phyloP scores from a whole-genome alignment of 2,888 invertebrate genomes.

The Amorpha juglandis region DNA sequence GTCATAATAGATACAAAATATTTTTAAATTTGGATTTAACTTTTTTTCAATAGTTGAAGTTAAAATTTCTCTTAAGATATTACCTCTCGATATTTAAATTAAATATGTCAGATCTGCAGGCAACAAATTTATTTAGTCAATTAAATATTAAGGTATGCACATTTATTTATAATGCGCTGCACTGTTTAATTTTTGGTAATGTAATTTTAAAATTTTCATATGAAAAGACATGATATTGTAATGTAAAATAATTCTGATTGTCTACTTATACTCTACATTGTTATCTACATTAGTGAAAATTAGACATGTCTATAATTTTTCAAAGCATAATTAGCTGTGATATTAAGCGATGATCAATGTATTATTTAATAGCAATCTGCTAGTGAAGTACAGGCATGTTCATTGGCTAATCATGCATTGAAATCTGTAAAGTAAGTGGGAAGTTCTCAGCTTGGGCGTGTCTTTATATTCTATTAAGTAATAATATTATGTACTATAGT shows the following conservation, averaged over 20 bases:
- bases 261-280: slow-evolving; percentile 84
- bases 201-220: slow-evolving; percentile 83
- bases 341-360: slow-evolving; percentile 83
- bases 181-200: slow-evolving; percentile 84
- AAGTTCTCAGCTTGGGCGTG: slow-evolving; percentile 82
- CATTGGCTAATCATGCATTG: slow-evolving; percentile 85
- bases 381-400: slow-evolving; percentile 81
- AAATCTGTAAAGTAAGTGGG: slow-evolving; percentile 80
- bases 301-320: slow-evolving; percentile 84
- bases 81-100: slow-evolving; percentile 83
- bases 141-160: slow-evolving; percentile 85
- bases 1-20: slow-evolving; percentile 80
- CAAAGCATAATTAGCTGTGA: slow-evolving; percentile 85
- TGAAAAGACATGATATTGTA: slow-evolving; percentile 85
- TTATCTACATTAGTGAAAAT: slow-evolving; percentile 84
- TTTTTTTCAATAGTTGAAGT: slow-evolving; percentile 84
- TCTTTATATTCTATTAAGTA: slow-evolving; percentile 83
- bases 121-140: slow-evolving; percentile 86
- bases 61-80: slow-evolving; percentile 84
- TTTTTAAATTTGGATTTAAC: slow-evolving; percentile 82
- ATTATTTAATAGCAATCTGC: slow-evolving; percentile 82
- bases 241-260: slow-evolving; percentile 84
- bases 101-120: slow-evolving; percentile 84
- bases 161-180: slow-evolving; percentile 85
- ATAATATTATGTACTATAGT: slow-evolving; percentile 82